Conservation (phyloP, 2,888 invertebrate species). For the Diloba caeruleocephala region DNA sequence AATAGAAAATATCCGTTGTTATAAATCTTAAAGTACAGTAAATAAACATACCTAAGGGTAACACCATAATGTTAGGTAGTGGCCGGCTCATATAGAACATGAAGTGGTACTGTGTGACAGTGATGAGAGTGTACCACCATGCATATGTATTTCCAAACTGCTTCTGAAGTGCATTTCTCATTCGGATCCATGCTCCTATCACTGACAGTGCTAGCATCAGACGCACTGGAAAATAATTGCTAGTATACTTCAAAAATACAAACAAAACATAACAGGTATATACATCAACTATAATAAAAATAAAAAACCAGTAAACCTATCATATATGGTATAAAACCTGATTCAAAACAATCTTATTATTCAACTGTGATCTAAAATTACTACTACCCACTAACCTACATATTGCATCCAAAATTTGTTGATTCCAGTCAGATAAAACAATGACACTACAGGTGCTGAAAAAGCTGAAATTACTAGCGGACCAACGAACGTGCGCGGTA, state of each 20-base stretch:
- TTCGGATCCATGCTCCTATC: conserved; percentile 92
- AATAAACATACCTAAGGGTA: conserved; percentile 94
- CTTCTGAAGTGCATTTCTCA: conserved; percentile 92
- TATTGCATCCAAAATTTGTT: conserved; percentile 97
- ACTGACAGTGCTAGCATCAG: conserved; percentile 93
- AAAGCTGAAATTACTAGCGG: conserved; percentile 94
- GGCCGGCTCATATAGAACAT: conserved; percentile 98
- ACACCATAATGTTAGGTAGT: conserved; percentile 97
- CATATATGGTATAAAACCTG: conserved; percentile 19
- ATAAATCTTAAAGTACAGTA: too few relatives aligned
- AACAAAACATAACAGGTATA: too few relatives aligned
- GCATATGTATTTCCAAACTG: conserved; percentile 94
- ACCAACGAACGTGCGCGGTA: conserved; percentile 98
- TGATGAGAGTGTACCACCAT: conserved; percentile 95
- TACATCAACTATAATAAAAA: too few relatives aligned
- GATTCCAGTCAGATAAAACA: conserved; percentile 91
- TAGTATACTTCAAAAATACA: conserved; percentile 4
- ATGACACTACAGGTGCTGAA: conserved; percentile 92
- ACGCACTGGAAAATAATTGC: conserved; percentile 91
- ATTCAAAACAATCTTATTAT: conserved; percentile 18
- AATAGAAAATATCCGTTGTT: too few relatives aligned
- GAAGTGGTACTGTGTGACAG: conserved; percentile 98
- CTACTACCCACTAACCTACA: conserved; percentile 90
- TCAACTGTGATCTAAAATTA: conserved; percentile 19
- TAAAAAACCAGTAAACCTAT: conserved; percentile 18